Evolutionary conservation across 1,140 invertebrate genomes (phyloP).

Genomic region (Anagrus nilaparvatae): DNA sequence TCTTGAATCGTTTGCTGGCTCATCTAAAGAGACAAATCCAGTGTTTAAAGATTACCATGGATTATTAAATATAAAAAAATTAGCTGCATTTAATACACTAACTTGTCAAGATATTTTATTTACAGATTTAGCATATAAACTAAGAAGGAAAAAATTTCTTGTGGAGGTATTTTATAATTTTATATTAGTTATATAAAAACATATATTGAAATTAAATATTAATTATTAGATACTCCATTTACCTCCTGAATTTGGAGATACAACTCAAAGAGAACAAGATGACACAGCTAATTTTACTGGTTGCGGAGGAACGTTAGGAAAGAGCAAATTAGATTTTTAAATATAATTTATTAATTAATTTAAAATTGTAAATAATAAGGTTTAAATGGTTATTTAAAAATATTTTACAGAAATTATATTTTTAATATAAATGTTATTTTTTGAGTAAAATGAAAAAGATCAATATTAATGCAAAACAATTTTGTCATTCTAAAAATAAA

Average conservation of each 20-base stretch:
- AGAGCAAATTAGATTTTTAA: conserved; percentile 46
- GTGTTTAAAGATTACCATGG: conserved; percentile 78
- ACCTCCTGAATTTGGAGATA: conserved; percentile 68
- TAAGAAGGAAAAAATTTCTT: conserved; percentile 71
- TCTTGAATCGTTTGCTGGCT: conserved; percentile 74
- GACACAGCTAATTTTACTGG: conserved; percentile 41
- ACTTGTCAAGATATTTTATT: conserved; percentile 61
- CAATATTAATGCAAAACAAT: no score
- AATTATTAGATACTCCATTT: conserved; percentile 59
- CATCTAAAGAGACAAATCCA: conserved; percentile 67
- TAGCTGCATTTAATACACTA: conserved; percentile 64
- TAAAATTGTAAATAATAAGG: no score
- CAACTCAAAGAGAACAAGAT: conserved; percentile 56
- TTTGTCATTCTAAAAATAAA: no score
- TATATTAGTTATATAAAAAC: not conserved
- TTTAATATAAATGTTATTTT: no score
- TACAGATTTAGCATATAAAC: conserved; percentile 73
- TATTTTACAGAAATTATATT: no score
- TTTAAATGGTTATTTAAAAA: no score
- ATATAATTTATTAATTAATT: no score
- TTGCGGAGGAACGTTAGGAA: conserved; percentile 16
- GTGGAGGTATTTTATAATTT: conserved; percentile 51
- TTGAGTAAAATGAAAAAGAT: no score
- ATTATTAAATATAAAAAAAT: conserved; percentile 63
- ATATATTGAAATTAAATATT: conserved; percentile 19